Conservation (phyloP, 2,888 invertebrate genomes). For the Drosophila kokeensis region DNA sequence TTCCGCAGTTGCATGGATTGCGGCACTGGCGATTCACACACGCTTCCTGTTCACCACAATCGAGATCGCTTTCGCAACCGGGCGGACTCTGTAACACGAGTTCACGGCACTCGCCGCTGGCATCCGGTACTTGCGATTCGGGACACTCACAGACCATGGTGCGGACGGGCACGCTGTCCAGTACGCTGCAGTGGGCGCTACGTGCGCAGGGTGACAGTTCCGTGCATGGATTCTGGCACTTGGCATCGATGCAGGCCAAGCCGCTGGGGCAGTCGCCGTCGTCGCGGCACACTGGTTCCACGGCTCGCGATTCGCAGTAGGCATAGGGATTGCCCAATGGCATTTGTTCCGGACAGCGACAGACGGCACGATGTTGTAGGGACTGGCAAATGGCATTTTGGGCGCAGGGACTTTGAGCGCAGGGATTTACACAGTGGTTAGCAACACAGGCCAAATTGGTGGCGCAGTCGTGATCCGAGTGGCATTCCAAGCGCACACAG, state of each 20-base stretch:
- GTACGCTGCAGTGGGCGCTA: constrained; percentile 91
- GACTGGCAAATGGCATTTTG: constrained; percentile 93
- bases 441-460: constrained; percentile 90
- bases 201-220: constrained; percentile 91
- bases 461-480: constrained; percentile 91
- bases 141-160: constrained; percentile 96
- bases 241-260: constrained; percentile 91
- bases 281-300: constrained; percentile 89
- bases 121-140: constrained; percentile 92
- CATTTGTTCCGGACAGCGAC: constrained; percentile 92
- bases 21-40: constrained; percentile 94
- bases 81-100: constrained; percentile 89
- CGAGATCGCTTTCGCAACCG: constrained; percentile 92
- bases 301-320: constrained; percentile 88
- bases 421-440: constrained; percentile 92
- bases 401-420: constrained; percentile 91
- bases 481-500: constrained; percentile 92
- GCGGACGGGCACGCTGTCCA: constrained; percentile 93
- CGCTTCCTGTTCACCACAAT: constrained; percentile 91
- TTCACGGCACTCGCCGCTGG: constrained; percentile 91
- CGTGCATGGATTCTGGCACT: constrained; percentile 92
- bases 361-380: constrained; percentile 92
- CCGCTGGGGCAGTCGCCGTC: constrained; percentile 93
- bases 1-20: constrained; percentile 95
- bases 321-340: constrained; percentile 93